phyloP scores from a whole-genome alignment of 2,888 invertebrate genomes.

The Pandemis cinnamomeana region DNA sequence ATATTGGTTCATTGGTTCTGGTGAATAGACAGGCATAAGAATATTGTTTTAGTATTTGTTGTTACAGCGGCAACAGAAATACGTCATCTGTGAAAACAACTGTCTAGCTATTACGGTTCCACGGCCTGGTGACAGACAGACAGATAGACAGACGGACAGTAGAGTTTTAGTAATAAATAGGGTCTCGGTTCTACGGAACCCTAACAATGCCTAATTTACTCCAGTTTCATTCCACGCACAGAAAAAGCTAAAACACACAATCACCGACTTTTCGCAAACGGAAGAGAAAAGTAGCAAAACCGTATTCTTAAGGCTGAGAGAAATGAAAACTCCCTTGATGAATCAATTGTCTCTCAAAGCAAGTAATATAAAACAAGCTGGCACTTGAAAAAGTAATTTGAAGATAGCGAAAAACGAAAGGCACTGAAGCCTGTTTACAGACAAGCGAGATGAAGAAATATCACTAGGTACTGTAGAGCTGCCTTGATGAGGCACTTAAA shows the following conservation, averaged over 20 bases:
- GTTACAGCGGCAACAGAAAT: too few species aligned
- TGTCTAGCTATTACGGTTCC: too few species aligned
- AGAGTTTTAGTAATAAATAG: too few species aligned
- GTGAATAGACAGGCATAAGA: too few species aligned
- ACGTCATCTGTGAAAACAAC: too few species aligned
- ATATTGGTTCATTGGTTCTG: too few species aligned
- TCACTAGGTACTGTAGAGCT: not conserved
- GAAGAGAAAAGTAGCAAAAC: conserved; percentile 4
- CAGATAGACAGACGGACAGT: too few species aligned
- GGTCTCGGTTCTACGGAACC: too few species aligned
- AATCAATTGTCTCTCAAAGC: conserved; percentile 30
- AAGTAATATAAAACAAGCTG: conserved; percentile 36
- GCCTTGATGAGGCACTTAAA: too few species aligned
- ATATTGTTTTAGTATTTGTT: too few species aligned
- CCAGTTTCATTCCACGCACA: not conserved
- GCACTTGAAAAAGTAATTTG: conserved; percentile 35
- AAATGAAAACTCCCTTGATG: conserved; percentile 17
- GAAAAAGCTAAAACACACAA: not conserved
- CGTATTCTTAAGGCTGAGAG: not conserved
- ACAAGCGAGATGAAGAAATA: not conserved
- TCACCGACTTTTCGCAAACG: not conserved
- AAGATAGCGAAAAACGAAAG: conserved; percentile 36
- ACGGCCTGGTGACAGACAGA: too few species aligned
- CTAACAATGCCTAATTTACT: not conserved
- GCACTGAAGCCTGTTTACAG: not conserved